phyloP scores from a whole-genome alignment of 37 sponge, comb jelly and placozoan species.

The Halisarca cf. caerulea region DNA sequence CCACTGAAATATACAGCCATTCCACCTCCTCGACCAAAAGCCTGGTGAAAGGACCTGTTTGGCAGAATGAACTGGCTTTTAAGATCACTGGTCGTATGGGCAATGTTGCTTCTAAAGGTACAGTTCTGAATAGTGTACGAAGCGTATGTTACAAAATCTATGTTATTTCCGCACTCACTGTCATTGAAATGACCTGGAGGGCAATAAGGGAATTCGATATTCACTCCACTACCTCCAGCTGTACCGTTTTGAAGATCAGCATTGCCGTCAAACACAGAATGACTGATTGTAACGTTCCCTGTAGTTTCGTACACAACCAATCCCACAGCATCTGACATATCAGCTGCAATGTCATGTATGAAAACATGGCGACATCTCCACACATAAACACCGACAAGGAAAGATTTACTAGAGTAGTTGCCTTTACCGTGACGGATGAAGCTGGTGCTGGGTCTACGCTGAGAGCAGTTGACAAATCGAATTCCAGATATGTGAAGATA shows the following conservation, averaged over 20 bases:
- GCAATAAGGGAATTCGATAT: slow-evolving; percentile 3
- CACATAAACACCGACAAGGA: neutral
- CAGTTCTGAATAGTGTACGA: neutral
- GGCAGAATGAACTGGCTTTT: neutral
- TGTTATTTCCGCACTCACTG: neutral
- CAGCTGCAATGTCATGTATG: neutral
- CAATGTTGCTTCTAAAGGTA: neutral
- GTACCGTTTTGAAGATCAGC: too few relatives aligned
- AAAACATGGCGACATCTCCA: neutral
- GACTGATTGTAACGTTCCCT: neutral
- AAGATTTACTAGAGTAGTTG: neutral
- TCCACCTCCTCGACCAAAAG: slow-evolving; percentile 43
- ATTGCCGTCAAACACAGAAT: neutral
- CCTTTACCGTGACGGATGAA: neutral
- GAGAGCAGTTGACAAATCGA: neutral
- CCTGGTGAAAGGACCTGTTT: neutral
- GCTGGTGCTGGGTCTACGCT: neutral
- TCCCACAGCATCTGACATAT: neutral
- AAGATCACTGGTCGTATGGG: neutral
- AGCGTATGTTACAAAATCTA: neutral
- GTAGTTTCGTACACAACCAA: neutral
- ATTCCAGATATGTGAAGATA: neutral
- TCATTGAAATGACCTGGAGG: slow-evolving; percentile 14
- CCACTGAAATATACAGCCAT: slow-evolving; percentile 29
- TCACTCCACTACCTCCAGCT: slow-evolving; percentile 6